A percentile compares a stretch with the other conserved stretches of the same genome.
Conservation (phyloP, 2,888 invertebrate species). For the Microctonus brassicae region DNA sequence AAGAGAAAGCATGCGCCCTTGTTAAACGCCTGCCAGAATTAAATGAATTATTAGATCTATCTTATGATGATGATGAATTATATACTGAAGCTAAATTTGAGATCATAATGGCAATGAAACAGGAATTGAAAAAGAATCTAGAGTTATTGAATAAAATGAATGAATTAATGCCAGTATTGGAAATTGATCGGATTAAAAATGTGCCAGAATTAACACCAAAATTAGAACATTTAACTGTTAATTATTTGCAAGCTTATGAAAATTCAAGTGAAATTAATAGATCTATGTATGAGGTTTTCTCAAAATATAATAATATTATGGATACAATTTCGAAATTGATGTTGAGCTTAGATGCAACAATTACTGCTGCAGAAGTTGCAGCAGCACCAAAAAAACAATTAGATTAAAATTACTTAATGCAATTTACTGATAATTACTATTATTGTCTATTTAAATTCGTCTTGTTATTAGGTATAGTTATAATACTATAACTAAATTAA, state of each 20-base stretch:
- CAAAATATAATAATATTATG: constrained; percentile 71
- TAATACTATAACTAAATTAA: neutral
- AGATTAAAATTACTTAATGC: constrained; percentile 47
- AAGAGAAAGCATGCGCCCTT: constrained; percentile 70
- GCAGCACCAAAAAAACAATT: constrained; percentile 63
- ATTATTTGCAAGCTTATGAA: constrained; percentile 67
- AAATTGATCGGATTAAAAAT: constrained; percentile 68
- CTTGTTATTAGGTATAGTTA: neutral
- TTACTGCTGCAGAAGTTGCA: constrained; percentile 69
- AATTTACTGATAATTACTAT: neutral
- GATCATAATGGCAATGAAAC: constrained; percentile 69
- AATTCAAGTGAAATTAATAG: constrained; percentile 64
- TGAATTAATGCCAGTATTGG: constrained; percentile 66
- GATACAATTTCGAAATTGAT: constrained; percentile 70
- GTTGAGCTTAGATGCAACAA: constrained; percentile 68
- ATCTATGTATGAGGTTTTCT: constrained; percentile 68
- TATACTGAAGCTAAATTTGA: constrained; percentile 70
- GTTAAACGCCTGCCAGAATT: constrained; percentile 70
- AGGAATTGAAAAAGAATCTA: constrained; percentile 68
- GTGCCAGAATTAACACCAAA: constrained; percentile 69
- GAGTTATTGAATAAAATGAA: constrained; percentile 66
- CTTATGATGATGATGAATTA: constrained; percentile 67
- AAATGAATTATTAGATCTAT: constrained; percentile 70
- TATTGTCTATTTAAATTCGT: neutral
- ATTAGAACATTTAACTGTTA: constrained; percentile 66